Conservation (phyloP, 2,888 invertebrate species). For the Lasiommata megera region DNA sequence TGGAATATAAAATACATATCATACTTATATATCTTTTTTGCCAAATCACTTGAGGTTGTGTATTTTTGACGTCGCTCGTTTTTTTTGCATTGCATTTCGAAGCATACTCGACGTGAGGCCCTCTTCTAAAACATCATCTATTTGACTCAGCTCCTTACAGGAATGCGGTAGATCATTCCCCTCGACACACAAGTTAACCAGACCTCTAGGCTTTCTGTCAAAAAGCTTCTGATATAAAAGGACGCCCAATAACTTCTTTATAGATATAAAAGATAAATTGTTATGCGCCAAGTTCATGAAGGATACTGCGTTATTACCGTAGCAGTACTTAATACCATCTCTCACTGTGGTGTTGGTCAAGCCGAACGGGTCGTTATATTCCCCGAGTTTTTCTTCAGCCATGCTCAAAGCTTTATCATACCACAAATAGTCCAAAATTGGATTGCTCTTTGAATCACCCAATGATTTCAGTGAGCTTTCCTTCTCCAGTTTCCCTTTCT, state of each 20-base stretch:
- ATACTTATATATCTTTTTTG: too few species aligned
- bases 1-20: too few species aligned
- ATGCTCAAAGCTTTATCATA: slow-evolving; percentile 43
- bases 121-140: slow-evolving; percentile 42
- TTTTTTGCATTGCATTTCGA: slow-evolving; percentile 33
- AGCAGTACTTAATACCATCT: slow-evolving; percentile 40
- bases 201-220: slow-evolving; percentile 47
- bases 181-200: slow-evolving; percentile 51
- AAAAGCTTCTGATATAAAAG: slow-evolving; percentile 42
- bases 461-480: slow-evolving; percentile 36
- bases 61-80: slow-evolving; percentile 17
- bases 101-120: slow-evolving; percentile 32
- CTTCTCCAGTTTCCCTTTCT: slow-evolving; percentile 39
- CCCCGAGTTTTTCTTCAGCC: slow-evolving; percentile 39
- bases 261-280: slow-evolving; percentile 41
- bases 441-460: slow-evolving; percentile 32
- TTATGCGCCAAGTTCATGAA: slow-evolving; percentile 59
- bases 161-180: slow-evolving; percentile 53
- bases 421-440: slow-evolving; percentile 33
- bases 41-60: slow-evolving; percentile 15
- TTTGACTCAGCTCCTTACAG: slow-evolving; percentile 45
- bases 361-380: slow-evolving; percentile 46
- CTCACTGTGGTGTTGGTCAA: slow-evolving; percentile 35
- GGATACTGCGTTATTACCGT: slow-evolving; percentile 51
- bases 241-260: slow-evolving; percentile 46